Evolutionary conservation across 2,797 vertebrate species (phyloP), one percentile per base, ranked within the genome.

Genomic region (Arrhamphus sclerolepis): DNA sequence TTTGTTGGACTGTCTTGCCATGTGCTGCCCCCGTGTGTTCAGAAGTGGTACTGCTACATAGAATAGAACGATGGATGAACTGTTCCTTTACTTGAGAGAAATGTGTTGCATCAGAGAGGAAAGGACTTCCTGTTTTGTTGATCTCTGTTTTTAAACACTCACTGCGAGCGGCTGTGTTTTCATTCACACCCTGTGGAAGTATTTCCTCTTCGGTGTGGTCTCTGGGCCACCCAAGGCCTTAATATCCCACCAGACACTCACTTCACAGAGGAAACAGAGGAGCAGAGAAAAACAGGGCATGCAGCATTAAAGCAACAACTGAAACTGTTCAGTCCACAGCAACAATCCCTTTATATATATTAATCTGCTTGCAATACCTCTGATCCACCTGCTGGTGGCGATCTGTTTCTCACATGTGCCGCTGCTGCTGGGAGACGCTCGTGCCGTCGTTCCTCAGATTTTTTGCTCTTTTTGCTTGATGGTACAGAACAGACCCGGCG

Each of bases 271-370:
- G 65, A 56, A 56, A 47, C 43, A 41, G 61, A 52, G n/a, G 54
- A 60, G 68, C 75, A 77, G 70, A 66, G 10, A 31, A 48, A 56
- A 72, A 79, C 65, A 80, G 76, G 82, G 80, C 80, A 84, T 74
- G 75, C 82, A 75, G 73, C 78, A 69, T 78, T 66, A 75, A 70
- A 83, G 78, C 75, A 75, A 80, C 83, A 77, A 70, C 79, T 69
- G 55, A 73, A 69, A 82, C 85, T 88, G 88, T 86, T 86, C 84
- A 89, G 86, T 91, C 82, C 77, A 86, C 89, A 82, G 91, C 92
- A 92, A 90, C 83, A 67, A 91, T 92, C 92, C 92, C 92, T 93
- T 93, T 93, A 93, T 89, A 93, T 89, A 86, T 82, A 76, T 75
- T 75, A 87, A 89, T 89, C 80, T 78, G 87, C 89, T 92, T 91